phyloP scores from a whole-genome alignment of 2,797 vertebrate species.

The Oryzias sinensis region DNA sequence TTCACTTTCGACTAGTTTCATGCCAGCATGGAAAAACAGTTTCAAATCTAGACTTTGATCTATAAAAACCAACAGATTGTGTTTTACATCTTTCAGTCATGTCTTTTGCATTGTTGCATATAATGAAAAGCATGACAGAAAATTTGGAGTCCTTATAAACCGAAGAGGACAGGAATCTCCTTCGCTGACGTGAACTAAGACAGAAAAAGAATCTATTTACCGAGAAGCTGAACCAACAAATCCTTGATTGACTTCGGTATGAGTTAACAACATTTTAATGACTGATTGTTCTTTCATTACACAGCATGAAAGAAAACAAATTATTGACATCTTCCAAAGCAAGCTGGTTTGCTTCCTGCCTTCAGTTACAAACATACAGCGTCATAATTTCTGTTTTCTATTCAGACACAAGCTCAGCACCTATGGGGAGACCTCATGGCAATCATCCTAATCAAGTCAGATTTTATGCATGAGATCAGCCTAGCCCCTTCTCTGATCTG shows the following conservation, averaged over 20 bases:
- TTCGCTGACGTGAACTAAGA: too few relatives aligned
- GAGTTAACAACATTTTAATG: slow-evolving; percentile 28
- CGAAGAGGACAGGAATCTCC: too few relatives aligned
- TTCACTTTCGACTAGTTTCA: too few relatives aligned
- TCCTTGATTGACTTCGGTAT: slow-evolving; percentile 17
- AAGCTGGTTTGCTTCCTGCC: slow-evolving; percentile 40
- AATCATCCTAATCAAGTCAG: slow-evolving; percentile 17
- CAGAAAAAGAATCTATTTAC: slow-evolving; percentile 32
- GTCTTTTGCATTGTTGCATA: too few relatives aligned
- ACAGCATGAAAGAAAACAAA: slow-evolving; percentile 19
- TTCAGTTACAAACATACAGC: slow-evolving; percentile 23
- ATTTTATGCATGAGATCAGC: slow-evolving; percentile 45
- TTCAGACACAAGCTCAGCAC: slow-evolving; percentile 34
- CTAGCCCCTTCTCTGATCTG: slow-evolving; percentile 10
- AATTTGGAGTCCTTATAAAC: too few relatives aligned
- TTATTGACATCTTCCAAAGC: slow-evolving; percentile 23
- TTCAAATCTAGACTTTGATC: too few relatives aligned
- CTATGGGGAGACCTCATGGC: slow-evolving; percentile 33
- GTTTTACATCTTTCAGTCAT: too few relatives aligned
- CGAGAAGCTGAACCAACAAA: slow-evolving; percentile 22
- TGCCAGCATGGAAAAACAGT: too few relatives aligned
- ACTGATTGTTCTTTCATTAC: slow-evolving; percentile 25
- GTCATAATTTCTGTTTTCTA: slow-evolving; percentile 40
- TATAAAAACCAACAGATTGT: too few relatives aligned
- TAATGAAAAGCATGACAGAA: too few relatives aligned